Evolutionary conservation across 2,113 vertebrate genomes (phyloP), one percentile per base, ranked within the genome.

Genomic region (Eulemur macaco): DNA sequence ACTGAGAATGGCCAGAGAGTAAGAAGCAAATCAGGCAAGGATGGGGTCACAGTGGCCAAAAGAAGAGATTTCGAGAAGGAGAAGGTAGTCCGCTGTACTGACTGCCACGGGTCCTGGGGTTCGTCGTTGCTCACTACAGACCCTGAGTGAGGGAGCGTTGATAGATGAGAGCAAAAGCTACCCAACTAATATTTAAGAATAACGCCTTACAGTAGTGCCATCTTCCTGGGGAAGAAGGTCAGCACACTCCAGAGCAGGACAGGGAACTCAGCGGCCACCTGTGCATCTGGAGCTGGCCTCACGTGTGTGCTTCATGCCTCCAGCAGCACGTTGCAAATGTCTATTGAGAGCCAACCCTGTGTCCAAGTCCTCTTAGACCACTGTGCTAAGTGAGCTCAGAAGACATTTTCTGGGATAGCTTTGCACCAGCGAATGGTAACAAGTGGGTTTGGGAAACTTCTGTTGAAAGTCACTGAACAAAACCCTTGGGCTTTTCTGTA

Each of bases 161-260:
- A 64, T 54, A 71, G 54, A 87, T 31, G 60, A 64, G 56, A 66
- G 10, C 68, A 77, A 91, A 90, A 60, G 31, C 45, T 37, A 0
- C 4, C 23, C 82, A 80, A 42, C 91, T 91, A 81, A 60, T 80
- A 74, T 14, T 12, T 91, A 81, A 60, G 74, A 74, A 14, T 12
- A 95, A 58, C 87, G 66, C 42, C 37, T 50, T 82, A 31, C 42
- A 34, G 2, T 0, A 52, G 29, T 21, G 52, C 31, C 37, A 1
- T 78, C 91, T 92, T 71, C 95, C 34, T 29, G 3, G 4, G 85
- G 64, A 77, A 94, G 89, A 82, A 88, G 73, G 78, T 76, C 81
- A 71, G 93, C 64, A 71, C 76, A 54, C 77, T 73, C 71, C 82
- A 34, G 86, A 52, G n/a, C 5, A 1, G 6, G 64, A 18, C 39